phyloP scores from a whole-genome alignment of 2,113 vertebrate species.

The Stegastes partitus region DNA sequence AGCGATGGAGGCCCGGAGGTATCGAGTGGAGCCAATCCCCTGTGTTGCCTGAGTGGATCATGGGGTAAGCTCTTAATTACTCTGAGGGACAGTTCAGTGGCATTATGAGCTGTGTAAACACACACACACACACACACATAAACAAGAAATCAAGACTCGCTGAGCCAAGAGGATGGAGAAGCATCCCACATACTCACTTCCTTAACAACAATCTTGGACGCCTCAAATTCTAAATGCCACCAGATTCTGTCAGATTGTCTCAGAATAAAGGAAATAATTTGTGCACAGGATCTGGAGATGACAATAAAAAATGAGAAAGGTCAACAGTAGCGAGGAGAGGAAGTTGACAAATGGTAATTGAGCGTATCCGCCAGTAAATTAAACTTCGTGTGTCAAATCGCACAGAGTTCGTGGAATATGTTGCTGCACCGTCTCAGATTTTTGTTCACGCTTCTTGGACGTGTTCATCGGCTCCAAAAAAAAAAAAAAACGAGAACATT shows the following conservation, averaged over 20 bases:
- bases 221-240: constrained; percentile 12
- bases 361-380: not conserved
- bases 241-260: not conserved
- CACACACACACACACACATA: constrained; percentile 20
- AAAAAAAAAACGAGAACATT: too few relatives aligned
- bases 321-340: not conserved
- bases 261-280: not conserved
- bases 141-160: not conserved
- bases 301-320: not conserved
- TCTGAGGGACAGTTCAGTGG: constrained; percentile 69
- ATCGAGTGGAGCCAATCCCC: constrained; percentile 62
- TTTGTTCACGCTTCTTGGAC: too few relatives aligned
- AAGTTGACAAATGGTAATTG: not conserved
- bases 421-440: too few relatives aligned
- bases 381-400: not conserved
- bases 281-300: not conserved
- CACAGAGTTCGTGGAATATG: too few relatives aligned
- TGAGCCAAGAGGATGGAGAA: constrained; percentile 28
- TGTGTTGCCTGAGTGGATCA: constrained; percentile 66
- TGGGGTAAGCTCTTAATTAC: constrained; percentile 76
- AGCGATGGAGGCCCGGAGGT: constrained; percentile 48
- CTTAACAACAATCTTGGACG: constrained; percentile 15
- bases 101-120: constrained; percentile 61
- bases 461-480: too few relatives aligned
- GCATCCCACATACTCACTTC: not conserved